Conservation (phyloP, 2,113 vertebrate species). For the Gnathonemus echidnorhynchus region DNA sequence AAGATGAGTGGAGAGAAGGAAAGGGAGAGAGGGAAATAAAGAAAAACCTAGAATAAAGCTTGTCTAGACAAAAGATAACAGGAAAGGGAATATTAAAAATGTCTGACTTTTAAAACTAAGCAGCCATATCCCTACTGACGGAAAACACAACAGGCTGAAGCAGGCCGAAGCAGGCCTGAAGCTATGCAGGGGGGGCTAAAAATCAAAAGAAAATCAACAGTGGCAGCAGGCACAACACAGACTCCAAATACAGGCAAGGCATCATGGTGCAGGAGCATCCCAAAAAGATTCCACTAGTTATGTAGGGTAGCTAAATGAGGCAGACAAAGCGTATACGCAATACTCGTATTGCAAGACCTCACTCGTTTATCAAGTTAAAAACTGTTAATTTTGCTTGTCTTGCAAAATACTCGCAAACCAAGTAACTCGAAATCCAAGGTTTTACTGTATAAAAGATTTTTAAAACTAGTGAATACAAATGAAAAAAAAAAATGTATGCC, state of each 20-base stretch:
- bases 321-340: too few species aligned
- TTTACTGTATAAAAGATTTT: too few species aligned
- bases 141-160: conserved; percentile 32
- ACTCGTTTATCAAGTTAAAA: too few species aligned
- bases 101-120: conserved; percentile 38
- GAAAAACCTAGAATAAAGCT: conserved; percentile 25
- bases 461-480: too few species aligned
- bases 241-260: too few species aligned
- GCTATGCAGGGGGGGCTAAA: neutral
- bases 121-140: conserved; percentile 31
- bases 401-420: too few species aligned
- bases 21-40: neutral
- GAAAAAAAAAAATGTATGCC: too few species aligned
- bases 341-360: too few species aligned
- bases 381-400: too few species aligned
- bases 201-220: neutral
- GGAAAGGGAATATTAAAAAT: conserved; percentile 52
- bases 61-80: conserved; percentile 52
- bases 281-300: neutral
- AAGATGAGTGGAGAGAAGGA: neutral
- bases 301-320: neutral
- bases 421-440: too few species aligned
- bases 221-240: neutral
- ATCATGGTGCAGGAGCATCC: neutral
- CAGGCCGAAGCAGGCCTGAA: conserved; percentile 17